Evolutionary conservation across 1,140 invertebrate species (phyloP).

Genomic region (Halotydeus destructor): DNA sequence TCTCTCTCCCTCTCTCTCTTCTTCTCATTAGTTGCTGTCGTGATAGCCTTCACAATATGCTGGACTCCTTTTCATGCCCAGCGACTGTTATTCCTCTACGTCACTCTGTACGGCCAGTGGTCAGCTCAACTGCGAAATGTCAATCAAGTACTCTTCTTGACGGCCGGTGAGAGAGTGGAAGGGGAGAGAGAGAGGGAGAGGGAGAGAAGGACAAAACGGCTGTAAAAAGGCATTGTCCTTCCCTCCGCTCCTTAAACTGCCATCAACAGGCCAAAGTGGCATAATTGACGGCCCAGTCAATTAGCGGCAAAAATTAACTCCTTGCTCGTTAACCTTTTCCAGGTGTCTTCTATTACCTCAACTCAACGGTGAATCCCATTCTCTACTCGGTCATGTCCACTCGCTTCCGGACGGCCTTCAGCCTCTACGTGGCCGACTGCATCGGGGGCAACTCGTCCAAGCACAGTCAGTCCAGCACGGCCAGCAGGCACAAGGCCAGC

Average conservation of each 20-base stretch:
- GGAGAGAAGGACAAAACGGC: no score
- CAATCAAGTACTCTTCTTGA: conserved; percentile 18
- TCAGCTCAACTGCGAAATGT: conserved; percentile 16
- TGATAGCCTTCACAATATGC: conserved; percentile 74
- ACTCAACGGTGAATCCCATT: conserved; percentile 20
- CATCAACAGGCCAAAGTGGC: no score
- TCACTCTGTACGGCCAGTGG: conserved; percentile 25
- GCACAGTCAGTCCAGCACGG: no score
- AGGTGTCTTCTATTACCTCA: conserved; percentile 21
- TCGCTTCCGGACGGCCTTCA: conserved; percentile 19
- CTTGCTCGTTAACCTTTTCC: conserved; percentile 3
- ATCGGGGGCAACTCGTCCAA: no score
- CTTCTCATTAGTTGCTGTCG: conserved; percentile 50
- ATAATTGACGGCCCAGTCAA: no score
- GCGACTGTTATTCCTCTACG: conserved; percentile 51
- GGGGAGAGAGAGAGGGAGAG: no score
- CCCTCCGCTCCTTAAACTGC: no score
- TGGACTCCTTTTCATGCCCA: conserved; percentile 86
- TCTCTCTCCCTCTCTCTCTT: no score
- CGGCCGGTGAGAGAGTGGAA: conserved; percentile 16
- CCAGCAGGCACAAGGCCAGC: no score
- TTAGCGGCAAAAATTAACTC: background rate
- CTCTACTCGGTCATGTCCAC: conserved; percentile 21
- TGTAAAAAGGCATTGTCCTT: no score
- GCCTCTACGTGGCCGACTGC: no score